Evolutionary conservation across 1,140 invertebrate species (phyloP).

Genomic region (Choristoneura fumiferana): DNA sequence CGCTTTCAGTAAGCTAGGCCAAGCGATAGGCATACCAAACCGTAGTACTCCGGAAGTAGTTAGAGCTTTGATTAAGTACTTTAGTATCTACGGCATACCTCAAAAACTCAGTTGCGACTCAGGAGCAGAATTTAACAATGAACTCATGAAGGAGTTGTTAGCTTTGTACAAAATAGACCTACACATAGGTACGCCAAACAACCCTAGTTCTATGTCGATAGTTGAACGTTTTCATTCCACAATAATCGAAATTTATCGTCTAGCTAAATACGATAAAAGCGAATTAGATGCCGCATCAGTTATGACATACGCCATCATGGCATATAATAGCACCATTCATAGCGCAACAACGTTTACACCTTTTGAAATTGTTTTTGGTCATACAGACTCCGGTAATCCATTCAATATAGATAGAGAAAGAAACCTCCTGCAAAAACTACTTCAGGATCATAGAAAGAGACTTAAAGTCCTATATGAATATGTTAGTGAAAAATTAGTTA

Average conservation of each 20-base stretch:
- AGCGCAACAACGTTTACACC: background rate
- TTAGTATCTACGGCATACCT: slow-evolving; percentile 1
- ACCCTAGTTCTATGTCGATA: slow-evolving; percentile 1
- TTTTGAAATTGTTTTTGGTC: slow-evolving; percentile 10
- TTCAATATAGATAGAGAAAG: slow-evolving; percentile 11
- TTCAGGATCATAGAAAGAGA: background rate
- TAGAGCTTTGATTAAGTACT: slow-evolving; percentile 6
- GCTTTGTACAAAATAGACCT: slow-evolving; percentile 1
- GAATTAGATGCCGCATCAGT: background rate
- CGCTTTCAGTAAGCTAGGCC: slow-evolving; percentile 8
- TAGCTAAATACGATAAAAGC: slow-evolving; percentile 10
- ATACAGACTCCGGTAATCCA: background rate
- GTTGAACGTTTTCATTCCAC: slow-evolving; percentile 16
- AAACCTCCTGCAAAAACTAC: slow-evolving; percentile 12
- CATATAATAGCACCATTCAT: slow-evolving; percentile 19
- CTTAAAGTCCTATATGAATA: slow-evolving; percentile 11
- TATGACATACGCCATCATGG: slow-evolving; percentile 5
- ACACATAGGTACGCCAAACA: slow-evolving; percentile 13
- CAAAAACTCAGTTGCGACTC: slow-evolving; percentile 11
- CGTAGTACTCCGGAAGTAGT: slow-evolving; percentile 9
- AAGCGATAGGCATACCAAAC: slow-evolving; percentile 2
- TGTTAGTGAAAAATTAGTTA: background rate
- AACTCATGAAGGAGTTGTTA: slow-evolving; percentile 10
- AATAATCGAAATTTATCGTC: slow-evolving; percentile 1
- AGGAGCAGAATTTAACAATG: slow-evolving; percentile 16